Evolutionary conservation across 2,113 vertebrate species (phyloP).

Genomic region (Epinephelus lanceolatus): DNA sequence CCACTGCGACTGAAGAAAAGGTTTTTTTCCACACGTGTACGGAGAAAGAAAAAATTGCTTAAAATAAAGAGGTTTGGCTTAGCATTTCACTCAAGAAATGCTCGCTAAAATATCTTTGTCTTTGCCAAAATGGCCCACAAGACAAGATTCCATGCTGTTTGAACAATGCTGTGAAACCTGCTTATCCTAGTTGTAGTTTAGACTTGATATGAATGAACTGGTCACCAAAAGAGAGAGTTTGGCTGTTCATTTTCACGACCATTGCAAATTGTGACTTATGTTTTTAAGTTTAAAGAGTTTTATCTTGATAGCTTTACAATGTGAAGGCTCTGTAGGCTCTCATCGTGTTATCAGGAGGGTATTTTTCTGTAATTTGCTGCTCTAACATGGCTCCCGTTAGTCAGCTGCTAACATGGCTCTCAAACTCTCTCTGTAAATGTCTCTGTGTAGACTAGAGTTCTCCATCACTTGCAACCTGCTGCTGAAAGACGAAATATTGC

Average conservation of each 20-base stretch:
- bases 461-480: conserved; percentile 56
- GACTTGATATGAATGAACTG: conserved; percentile 31
- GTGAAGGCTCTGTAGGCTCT: not conserved
- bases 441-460: conserved; percentile 56
- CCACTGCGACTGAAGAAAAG: not conserved
- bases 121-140: conserved; percentile 51
- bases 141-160: conserved; percentile 78
- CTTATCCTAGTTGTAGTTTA: conserved; percentile 43
- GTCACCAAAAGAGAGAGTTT: conserved; percentile 76
- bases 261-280: conserved; percentile 1
- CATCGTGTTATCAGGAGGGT: not conserved
- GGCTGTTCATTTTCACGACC: conserved; percentile 13
- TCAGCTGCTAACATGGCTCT: conserved; percentile 36
- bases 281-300: conserved; percentile 16
- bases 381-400: not conserved
- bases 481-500: conserved; percentile 57
- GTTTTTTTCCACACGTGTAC: conserved; percentile 1
- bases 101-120: conserved; percentile 62
- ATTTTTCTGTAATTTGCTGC: not conserved
- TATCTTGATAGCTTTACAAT: not conserved
- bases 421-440: conserved; percentile 76
- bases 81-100: conserved; percentile 77
- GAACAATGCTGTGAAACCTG: conserved; percentile 74
- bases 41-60: conserved; percentile 3
- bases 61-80: conserved; percentile 76